Evolutionary conservation across 2,113 vertebrate genomes (phyloP), one percentile per base, ranked within the genome.

Genomic region (Syrmaticus mikado): DNA sequence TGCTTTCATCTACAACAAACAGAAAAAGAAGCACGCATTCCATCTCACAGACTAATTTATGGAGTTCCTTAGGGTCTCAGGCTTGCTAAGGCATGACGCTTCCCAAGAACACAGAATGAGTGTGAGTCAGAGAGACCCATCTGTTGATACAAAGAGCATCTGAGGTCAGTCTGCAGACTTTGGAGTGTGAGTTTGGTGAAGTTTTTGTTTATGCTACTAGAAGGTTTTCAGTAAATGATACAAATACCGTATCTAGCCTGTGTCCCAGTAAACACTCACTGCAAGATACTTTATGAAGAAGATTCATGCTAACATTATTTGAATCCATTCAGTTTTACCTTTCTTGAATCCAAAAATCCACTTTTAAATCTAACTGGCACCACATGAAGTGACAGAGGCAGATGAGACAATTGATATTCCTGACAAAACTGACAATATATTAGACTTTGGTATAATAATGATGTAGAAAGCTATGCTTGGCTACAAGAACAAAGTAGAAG

Each of bases 201-300:
- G 28, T 71, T 85, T 43, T 81, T 95, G 68, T 92, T 92, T 91
- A 76, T 85, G 43, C 7, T 92, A 52, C 57, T 40, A 61, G 58
- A 72, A 87, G 45, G 46, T 86, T 96, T 95, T 57, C 73, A 88
- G 83, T 81, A 92, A 86, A 88, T 74, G 32, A 86, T 43, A 80
- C 38, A 88, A 92, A 81, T 30, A 40, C 25, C 36, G 10, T 36
- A 81, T 25, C 61, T 46, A 55, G 34, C 55, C 34, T 72, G 34
- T 90, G 85, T 90, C 50, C 28, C 65, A 66, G 52, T 50, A 57
- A 43, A 72, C 13, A 17, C 80, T 90, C 2, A n/a, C 24, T 52
- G 41, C 28, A 85, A 46, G 58, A 9, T 30, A 73, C 40, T 21
- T 77, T 60, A 61, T 62, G 21, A 28, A 93, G 30, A 60, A 75